Evolutionary conservation across 2,797 vertebrate species (phyloP), one percentile per base, ranked within the genome.

Genomic region (Artibeus jamaicensis): DNA sequence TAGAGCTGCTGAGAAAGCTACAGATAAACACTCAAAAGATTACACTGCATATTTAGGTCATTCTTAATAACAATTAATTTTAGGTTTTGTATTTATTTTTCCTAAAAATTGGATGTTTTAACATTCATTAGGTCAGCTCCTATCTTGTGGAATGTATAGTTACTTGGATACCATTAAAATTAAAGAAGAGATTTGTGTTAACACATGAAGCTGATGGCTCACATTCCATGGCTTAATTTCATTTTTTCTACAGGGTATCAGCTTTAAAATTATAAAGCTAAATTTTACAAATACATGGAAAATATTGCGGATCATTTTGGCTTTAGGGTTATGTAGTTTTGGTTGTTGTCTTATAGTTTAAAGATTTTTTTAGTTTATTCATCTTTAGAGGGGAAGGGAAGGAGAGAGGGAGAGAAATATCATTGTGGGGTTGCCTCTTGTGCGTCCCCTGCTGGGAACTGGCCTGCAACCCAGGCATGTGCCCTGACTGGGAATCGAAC

Each of bases 101-200:
- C 95, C 91, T 98, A 95, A 97, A 97, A 88, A 91, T 92, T 92
- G 90, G 91, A 96, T 81, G 19, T 71, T 24, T 97, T 97, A 97
- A 97, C 94, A 89, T 95, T 95, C 22, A 96, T 93, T 90, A 77
- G 82, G 79, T 97, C 96, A 96, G 87, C 91, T 97, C 87, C 46
- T 96, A 98, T 94, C 88, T 97, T 91, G 55, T 68, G 89, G 77
- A 85, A 96, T 67, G 93, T 89, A 95, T 73, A 97, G 93, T 78
- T 96, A 95, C 94, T 95, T 96, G 96, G 93, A 98, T 96, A 97
- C 97, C 96, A 97, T 97, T 98, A 98, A 98, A 98, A 97, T 67
- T 86, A 59, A 59, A 73, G 97, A 97, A 96, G 88, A 86, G 70
- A 93, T 98, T 98, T 98, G 97, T 39, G 44, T 97, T 94, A 88